phyloP scores from a whole-genome alignment of 2,113 vertebrate species.

The Cinclus mexicanus region DNA sequence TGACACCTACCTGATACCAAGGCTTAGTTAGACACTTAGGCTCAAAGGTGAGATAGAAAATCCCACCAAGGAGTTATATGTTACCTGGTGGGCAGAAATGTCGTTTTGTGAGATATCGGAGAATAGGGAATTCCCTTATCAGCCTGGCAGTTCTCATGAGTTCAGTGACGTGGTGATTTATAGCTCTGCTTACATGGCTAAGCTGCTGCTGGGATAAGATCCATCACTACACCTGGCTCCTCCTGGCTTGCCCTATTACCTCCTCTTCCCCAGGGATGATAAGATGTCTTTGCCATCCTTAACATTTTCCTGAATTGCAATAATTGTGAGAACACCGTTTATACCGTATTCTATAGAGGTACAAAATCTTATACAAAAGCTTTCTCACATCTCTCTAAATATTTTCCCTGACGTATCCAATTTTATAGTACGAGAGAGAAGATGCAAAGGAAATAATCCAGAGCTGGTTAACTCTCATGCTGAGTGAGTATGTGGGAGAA shows the following conservation, averaged over 20 bases:
- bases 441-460: background rate
- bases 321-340: background rate
- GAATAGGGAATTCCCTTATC: background rate
- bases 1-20: background rate
- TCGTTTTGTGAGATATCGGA: background rate
- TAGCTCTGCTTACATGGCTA: background rate
- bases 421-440: background rate
- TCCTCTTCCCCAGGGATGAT: background rate
- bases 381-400: background rate
- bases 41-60: background rate
- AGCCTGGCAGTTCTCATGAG: background rate
- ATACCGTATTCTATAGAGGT: background rate
- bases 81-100: background rate
- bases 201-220: background rate
- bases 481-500: background rate
- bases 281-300: background rate
- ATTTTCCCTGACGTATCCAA: background rate
- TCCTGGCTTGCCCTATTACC: background rate
- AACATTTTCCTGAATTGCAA: background rate
- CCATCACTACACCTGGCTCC: background rate
- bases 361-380: background rate
- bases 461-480: background rate
- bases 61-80: background rate
- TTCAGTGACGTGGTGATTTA: background rate
- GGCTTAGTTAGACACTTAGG: background rate